A percentile compares a stretch with the other conserved stretches of the same genome.
phyloP scores from a whole-genome alignment of 1,140 invertebrate species.

The Watersipora subatra region DNA sequence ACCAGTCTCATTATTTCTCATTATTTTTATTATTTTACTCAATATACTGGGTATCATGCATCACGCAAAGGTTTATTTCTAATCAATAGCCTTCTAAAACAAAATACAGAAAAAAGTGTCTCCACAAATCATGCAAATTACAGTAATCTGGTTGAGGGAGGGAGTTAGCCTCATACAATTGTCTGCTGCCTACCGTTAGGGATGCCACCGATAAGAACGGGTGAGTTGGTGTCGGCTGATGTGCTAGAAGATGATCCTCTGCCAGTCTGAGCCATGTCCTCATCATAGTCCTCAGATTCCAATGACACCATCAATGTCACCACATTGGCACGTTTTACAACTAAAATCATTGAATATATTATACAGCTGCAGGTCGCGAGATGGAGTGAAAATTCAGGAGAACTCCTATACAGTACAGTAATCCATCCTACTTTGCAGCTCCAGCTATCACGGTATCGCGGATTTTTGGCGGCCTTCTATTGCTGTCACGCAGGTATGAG shows the following conservation, averaged over 20 bases:
- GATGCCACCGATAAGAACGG: constrained; percentile 78
- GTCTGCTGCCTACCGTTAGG: constrained; percentile 27
- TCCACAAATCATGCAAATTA: too few relatives aligned
- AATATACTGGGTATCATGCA: background rate
- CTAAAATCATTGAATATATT: constrained; percentile 44
- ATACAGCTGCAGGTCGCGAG: background rate
- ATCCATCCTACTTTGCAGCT: background rate
- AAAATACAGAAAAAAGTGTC: too few relatives aligned
- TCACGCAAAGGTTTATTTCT: too few relatives aligned
- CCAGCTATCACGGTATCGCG: too few relatives aligned
- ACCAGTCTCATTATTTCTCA: background rate
- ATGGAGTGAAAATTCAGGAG: background rate
- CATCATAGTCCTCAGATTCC: constrained; percentile 21
- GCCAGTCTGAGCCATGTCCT: constrained; percentile 52
- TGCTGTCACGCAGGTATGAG: too few relatives aligned
- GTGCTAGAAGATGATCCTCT: constrained; percentile 52
- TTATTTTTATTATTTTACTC: background rate
- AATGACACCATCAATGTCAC: constrained; percentile 56
- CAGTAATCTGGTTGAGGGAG: background rate
- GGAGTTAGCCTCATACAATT: background rate
- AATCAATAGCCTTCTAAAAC: too few relatives aligned
- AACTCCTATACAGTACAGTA: background rate
- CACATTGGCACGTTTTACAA: constrained; percentile 66
- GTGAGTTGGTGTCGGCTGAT: constrained; percentile 63
- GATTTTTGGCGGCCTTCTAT: too few relatives aligned